phyloP scores from a whole-genome alignment of 2,113 vertebrate genomes.

The Piaya cayana region DNA sequence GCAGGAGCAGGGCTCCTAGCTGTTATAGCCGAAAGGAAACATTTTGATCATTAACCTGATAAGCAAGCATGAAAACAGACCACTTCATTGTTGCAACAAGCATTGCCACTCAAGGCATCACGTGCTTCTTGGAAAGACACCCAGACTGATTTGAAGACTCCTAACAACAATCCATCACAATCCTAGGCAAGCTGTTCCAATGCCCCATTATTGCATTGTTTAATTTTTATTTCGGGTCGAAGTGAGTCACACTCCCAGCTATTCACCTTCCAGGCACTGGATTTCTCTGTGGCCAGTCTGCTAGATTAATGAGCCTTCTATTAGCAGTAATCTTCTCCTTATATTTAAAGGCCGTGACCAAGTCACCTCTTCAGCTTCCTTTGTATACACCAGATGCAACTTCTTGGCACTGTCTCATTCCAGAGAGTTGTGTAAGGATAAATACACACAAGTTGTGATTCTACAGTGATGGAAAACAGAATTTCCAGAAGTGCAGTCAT shows the following conservation, averaged over 20 bases:
- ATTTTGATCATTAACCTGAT: neutral
- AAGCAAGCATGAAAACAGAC: neutral
- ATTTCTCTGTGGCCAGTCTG: neutral
- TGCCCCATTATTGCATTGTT: neutral
- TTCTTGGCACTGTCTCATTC: neutral
- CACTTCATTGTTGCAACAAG: neutral
- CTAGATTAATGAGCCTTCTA: conserved; percentile 20
- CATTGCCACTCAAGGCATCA: neutral
- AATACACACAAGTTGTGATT: neutral
- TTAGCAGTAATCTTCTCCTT: conserved; percentile 30
- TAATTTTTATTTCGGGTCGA: neutral
- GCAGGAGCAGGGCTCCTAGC: neutral
- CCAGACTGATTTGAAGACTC: neutral
- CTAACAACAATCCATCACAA: neutral
- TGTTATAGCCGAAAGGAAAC: neutral
- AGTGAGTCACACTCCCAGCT: neutral
- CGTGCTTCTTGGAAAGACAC: neutral
- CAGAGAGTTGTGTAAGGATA: neutral
- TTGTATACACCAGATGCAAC: neutral
- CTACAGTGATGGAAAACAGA: neutral
- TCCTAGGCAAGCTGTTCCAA: neutral
- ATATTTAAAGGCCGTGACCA: conserved; percentile 16
- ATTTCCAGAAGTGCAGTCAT: neutral
- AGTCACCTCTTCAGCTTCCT: conserved; percentile 3
- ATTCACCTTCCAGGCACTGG: neutral